Evolutionary conservation across 2,797 vertebrate species (phyloP).

Genomic region (Karalla daura): DNA sequence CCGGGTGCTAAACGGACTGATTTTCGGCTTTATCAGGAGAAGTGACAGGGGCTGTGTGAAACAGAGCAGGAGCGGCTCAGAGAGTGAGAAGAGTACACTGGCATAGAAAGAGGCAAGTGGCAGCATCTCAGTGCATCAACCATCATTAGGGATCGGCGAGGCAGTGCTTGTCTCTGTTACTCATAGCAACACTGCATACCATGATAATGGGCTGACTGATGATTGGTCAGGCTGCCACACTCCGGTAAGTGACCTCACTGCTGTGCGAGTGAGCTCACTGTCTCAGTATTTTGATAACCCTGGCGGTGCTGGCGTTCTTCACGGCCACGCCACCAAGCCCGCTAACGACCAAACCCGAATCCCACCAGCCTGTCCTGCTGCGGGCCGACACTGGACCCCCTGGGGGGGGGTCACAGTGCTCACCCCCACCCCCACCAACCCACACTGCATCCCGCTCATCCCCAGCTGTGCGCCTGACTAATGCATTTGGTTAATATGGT

Average conservation of each 20-base stretch:
- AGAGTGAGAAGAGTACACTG: background rate
- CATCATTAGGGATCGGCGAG: conserved; percentile 65
- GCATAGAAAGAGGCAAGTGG: conserved; percentile 34
- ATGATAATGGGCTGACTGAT: conserved; percentile 78
- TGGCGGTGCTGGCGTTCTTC: conserved; percentile 45
- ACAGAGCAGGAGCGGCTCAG: background rate
- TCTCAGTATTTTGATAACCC: conserved; percentile 79
- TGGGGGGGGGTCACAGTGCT: background rate
- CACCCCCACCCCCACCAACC: background rate
- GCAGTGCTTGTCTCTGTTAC: conserved; percentile 76
- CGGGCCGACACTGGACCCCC: conserved; percentile 13
- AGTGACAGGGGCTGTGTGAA: background rate
- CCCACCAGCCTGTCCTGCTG: conserved; percentile 11
- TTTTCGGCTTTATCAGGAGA: background rate
- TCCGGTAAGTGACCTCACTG: conserved; percentile 79
- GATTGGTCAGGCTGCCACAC: conserved; percentile 79
- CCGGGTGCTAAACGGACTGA: no score
- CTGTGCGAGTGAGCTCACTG: conserved; percentile 78
- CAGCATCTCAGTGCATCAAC: conserved; percentile 60
- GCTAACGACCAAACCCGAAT: conserved; percentile 49
- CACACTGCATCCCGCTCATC: background rate
- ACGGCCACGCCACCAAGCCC: conserved; percentile 49
- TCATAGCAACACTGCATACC: conserved; percentile 83
- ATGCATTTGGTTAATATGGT: conserved; percentile 21
- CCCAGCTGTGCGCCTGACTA: background rate